These are phyloP conservation scores for Hypanus sabinus DNA, from an alignment of 2,113 vertebrate species.

Conservation along the genomic window DNA sequence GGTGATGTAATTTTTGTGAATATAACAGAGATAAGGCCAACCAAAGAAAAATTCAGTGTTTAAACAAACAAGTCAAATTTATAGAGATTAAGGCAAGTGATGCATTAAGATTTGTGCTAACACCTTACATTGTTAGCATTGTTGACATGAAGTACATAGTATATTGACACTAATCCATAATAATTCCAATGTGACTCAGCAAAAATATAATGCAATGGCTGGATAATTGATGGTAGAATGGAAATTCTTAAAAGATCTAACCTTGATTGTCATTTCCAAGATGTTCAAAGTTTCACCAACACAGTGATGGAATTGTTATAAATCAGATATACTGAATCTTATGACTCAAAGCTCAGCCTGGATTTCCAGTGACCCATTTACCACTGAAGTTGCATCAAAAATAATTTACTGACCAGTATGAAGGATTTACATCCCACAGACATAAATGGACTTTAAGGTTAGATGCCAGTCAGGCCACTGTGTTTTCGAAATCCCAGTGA, in stretches of 20 bases:
- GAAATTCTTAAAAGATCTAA: not conserved
- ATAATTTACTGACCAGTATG: not conserved
- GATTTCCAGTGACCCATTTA: not conserved
- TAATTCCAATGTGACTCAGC: not conserved
- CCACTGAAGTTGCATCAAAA: not conserved
- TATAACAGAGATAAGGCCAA: not conserved
- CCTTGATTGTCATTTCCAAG: not conserved
- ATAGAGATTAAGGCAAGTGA: not conserved
- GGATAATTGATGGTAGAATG: not conserved
- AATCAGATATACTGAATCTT: not conserved
- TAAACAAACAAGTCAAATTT: not conserved
- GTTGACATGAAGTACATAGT: not conserved
- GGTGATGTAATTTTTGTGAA: not conserved
- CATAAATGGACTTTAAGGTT: constrained; percentile 36
- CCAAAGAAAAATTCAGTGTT: not conserved
- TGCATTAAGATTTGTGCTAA: not conserved
- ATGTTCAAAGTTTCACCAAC: not conserved
- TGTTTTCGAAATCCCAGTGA: not conserved
- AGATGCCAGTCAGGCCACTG: not conserved
- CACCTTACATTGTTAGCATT: not conserved
- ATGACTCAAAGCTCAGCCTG: not conserved
- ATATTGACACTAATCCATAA: not conserved
- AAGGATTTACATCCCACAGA: constrained; percentile 40
- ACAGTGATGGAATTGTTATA: not conserved
- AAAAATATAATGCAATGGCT: not conserved